These are phyloP conservation scores for Muntiacus reevesi DNA, from an alignment of 2,113 vertebrate species.

Conservation along the genomic window DNA sequence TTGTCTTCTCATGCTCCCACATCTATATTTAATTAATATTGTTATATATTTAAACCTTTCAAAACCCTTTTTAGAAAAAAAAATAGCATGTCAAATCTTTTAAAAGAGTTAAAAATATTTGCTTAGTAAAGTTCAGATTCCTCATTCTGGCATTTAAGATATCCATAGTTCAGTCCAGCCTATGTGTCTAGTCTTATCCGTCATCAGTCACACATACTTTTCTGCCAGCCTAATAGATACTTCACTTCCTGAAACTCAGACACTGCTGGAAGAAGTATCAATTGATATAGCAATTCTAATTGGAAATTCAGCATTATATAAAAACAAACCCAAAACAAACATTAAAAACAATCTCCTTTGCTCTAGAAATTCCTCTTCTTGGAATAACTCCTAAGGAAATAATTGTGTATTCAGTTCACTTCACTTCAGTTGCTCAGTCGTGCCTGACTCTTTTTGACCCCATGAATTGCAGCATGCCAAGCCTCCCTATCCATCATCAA, in stretches of 20 bases:
- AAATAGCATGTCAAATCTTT: not conserved
- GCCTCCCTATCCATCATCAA: too few species aligned
- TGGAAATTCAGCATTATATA: not conserved
- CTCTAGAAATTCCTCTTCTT: not conserved
- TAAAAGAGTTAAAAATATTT: not conserved
- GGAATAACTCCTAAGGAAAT: not conserved
- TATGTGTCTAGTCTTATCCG: not conserved
- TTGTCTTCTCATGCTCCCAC: not conserved
- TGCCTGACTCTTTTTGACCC: too few species aligned
- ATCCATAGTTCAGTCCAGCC: not conserved
- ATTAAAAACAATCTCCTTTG: not conserved
- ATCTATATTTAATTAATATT: not conserved
- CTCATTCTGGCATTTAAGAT: not conserved
- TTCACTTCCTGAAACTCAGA: not conserved
- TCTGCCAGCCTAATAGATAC: not conserved
- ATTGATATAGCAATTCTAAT: not conserved
- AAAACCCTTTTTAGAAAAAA: not conserved
- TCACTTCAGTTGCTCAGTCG: too few species aligned
- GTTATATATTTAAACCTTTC: not conserved
- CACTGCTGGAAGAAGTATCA: not conserved
- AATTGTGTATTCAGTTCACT: not conserved
- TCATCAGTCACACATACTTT: not conserved
- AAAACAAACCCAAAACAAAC: not conserved
- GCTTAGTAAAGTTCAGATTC: not conserved
- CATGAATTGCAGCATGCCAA: too few species aligned